Conservation (phyloP, 2,888 invertebrate species). For the Amphipoea oculea region DNA sequence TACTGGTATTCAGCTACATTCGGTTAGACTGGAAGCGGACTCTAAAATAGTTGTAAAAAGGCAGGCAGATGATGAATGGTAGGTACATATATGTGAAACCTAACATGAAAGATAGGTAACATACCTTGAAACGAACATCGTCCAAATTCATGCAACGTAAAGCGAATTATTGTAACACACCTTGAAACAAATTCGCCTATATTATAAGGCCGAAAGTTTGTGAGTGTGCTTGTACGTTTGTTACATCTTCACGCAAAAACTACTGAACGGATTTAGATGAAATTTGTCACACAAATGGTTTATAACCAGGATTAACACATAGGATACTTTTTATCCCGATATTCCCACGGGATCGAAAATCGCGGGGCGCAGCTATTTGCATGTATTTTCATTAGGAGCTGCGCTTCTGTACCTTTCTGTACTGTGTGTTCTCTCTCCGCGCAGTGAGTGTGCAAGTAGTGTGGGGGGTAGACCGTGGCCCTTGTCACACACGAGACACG, state of each 20-base stretch:
- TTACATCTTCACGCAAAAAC: no score
- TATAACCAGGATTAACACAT: no score
- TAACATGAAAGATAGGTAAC: not conserved
- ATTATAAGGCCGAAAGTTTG: no score
- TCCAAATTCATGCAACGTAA: not conserved
- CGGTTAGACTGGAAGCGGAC: not conserved
- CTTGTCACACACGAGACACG: slow-evolving; percentile 30
- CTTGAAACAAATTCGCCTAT: not conserved
- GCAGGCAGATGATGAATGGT: no score
- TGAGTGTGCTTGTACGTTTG: no score
- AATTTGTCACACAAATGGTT: no score
- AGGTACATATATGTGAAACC: no score
- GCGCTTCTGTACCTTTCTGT: not conserved
- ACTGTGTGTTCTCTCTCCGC: not conserved
- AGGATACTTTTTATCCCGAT: no score
- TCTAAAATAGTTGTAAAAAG: no score
- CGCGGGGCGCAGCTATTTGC: no score
- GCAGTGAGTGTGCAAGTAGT: slow-evolving; percentile 3
- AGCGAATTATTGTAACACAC: not conserved
- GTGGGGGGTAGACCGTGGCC: slow-evolving; percentile 5
- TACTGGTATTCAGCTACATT: not conserved
- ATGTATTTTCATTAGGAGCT: not conserved
- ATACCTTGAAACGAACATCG: not conserved
- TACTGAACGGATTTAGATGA: no score
- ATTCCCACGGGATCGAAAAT: no score